Evolutionary conservation across 2,888 invertebrate species (phyloP), one percentile per base, ranked within the genome.

Genomic region (Lithophane ornitopus): DNA sequence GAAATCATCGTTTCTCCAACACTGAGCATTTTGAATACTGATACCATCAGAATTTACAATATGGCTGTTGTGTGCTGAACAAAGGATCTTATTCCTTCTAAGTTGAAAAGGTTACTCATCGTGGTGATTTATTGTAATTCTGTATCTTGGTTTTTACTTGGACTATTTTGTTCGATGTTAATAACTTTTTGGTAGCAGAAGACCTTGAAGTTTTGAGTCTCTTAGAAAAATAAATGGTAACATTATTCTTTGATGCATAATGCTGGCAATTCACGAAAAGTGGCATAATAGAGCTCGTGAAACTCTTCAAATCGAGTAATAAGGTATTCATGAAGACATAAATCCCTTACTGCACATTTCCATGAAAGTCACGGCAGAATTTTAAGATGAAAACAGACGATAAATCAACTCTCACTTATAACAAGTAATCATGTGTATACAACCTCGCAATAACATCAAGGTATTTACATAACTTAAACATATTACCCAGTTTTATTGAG

Each of bases 1-100:
- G 85, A 81, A 85, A 80, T 85, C 74, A 86, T 84, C 75, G 76
- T 79, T 86, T 76, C 75, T 75, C 56, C 78, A 78, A 80, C 77
- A 74, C 71, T 68, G 54, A 75, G 12, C 74, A 52, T 70, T 78
- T 76, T 78, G 58, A 78, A 85, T 74, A 69, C 80, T 72, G 86
- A 86, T 85, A 78, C 39, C 44, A 85, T 85, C 84, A 58, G 41
- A 61, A 71, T 76, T 61, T 16, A 46, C 61, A 80, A 61, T 41
- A 63, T 66, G 22, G 11, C 77, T 41, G 72, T 56, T 61, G 44
- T 67, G 26, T 70, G 39, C 62, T 59, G 81, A 78, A 85, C 84
- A 84, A 86, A 78, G 70, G 71, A 74, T 69, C 56, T 63, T 61
- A 41, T 56, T 65, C 41, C 63, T 84, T 44, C 44, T 58, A 61